These are phyloP conservation scores for Petromus typicus DNA, from an alignment of 2,113 vertebrate species.

Conservation along the genomic window DNA sequence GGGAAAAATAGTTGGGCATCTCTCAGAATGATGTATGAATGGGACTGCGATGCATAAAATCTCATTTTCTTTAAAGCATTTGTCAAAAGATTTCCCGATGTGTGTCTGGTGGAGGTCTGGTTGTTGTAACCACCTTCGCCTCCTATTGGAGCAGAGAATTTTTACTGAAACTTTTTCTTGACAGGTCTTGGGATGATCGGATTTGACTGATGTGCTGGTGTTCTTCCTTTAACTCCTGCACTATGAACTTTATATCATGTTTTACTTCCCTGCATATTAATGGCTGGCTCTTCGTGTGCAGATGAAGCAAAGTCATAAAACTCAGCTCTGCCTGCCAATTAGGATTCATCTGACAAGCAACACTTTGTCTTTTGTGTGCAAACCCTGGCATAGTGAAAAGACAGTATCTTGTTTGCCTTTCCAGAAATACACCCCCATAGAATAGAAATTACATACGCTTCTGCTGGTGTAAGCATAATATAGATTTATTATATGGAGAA, in stretches of 20 bases:
- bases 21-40: slow-evolving; percentile 70
- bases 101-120: neutral
- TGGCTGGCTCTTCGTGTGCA: neutral
- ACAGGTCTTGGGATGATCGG: neutral
- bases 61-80: slow-evolving; percentile 78
- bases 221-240: slow-evolving; percentile 36
- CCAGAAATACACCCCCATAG: neutral
- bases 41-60: slow-evolving; percentile 72
- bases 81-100: slow-evolving; percentile 60
- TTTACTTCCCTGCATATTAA: slow-evolving; percentile 54
- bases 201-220: neutral
- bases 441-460: slow-evolving; percentile 39
- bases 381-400: slow-evolving; percentile 51
- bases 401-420: slow-evolving; percentile 50
- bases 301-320: slow-evolving; percentile 54
- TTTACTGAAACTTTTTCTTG: slow-evolving; percentile 26
- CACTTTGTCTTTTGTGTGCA: slow-evolving; percentile 64
- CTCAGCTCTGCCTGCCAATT: neutral
- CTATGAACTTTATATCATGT: slow-evolving; percentile 29
- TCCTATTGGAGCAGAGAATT: neutral
- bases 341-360: slow-evolving; percentile 41
- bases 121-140: neutral
- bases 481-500: slow-evolving; percentile 64
- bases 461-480: slow-evolving; percentile 64
- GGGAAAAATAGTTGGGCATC: neutral